Percentiles rank a stretch among this genome's conserved stretches.
Conservation (phyloP, 1,140 invertebrate genomes). For the Lasioglossum baleicum region DNA sequence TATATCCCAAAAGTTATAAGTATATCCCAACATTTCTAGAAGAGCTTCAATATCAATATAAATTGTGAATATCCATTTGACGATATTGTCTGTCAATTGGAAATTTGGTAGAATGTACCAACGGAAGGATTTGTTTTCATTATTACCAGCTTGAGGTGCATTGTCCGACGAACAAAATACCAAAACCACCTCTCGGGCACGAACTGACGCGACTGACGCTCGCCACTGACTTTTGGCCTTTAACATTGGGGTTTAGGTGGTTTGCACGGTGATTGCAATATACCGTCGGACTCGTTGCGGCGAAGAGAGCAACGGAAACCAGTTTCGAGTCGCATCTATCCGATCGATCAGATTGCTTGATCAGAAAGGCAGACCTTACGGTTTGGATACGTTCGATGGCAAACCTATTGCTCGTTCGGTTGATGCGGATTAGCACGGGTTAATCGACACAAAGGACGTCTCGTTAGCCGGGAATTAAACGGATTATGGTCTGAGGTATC, state of each 20-base stretch:
- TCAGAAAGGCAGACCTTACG: slow-evolving; percentile 28
- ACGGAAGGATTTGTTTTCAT: too few relatives aligned
- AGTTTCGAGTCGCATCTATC: slow-evolving; percentile 30
- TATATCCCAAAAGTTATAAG: too few relatives aligned
- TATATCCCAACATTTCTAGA: too few relatives aligned
- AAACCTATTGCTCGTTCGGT: slow-evolving; percentile 34
- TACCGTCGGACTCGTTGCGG: slow-evolving; percentile 4
- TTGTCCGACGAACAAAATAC: background rate
- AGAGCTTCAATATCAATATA: too few relatives aligned
- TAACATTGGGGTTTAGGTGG: slow-evolving; percentile 33
- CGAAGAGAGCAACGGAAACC: slow-evolving; percentile 8
- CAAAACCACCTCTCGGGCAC: background rate
- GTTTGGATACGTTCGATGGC: slow-evolving; percentile 28
- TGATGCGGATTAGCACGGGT: slow-evolving; percentile 55
- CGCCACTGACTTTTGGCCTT: slow-evolving; percentile 9
- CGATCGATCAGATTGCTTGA: slow-evolving; percentile 40
- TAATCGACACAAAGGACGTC: slow-evolving; percentile 73
- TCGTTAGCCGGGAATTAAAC: slow-evolving; percentile 72
- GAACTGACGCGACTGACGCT: background rate
- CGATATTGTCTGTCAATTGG: too few relatives aligned
- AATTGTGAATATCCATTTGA: too few relatives aligned
- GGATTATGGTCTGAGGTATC: slow-evolving; percentile 62
- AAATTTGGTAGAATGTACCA: too few relatives aligned
- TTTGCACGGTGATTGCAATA: slow-evolving; percentile 32
- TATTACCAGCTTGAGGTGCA: background rate